Base-by-base conservation (phyloP, 2,797 vertebrate genomes). In the Myotis planiceps region DNA sequence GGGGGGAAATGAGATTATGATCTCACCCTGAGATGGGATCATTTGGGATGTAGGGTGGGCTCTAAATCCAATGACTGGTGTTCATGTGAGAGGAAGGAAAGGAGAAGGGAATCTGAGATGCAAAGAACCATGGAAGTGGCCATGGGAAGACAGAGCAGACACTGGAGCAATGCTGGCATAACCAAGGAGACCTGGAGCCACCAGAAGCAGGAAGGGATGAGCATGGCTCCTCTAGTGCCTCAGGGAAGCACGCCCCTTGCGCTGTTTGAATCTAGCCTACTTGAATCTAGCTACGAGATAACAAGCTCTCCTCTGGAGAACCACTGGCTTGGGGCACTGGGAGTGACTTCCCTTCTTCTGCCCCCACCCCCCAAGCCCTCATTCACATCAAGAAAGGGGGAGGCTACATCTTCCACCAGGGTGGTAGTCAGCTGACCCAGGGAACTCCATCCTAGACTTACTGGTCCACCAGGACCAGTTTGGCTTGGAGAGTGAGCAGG, bases 191-290 rank as follows among this genome's bases (percentile, higher is more conserved):
- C 49, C 29, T 6, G 3, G 66, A 27, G 21, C 42, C 21, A 3
- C 3, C 14, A 9, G 75, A 47, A 37, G 32, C 63, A 15, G n/a
- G n/a, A 34, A 32, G 68, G 29, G 7, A 7, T 4, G 0, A 69
- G 45, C 19, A 6, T 37, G 27, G 25, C 18, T 60, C 42, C 34
- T 6, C 19, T 9, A 10, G 37, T 8, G 5, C 66, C 72, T 76
- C 0, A 13, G 72, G 53, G 5, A n/a, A 55, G 79, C 3, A 1
- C 0, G 1, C 4, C 23, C 6, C 47, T 47, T 27, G n/a, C 1
- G 1, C 5, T 32, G 47, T 60, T 34, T 8, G 12, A 45, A 16
- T 66, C 72, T 74, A 55, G 32, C 6, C 34, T 29, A n/a, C n/a
- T 34, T 8, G 12, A 45, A 16, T 66, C 72, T 74, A 55, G 32